phyloP scores from a whole-genome alignment of 2,888 invertebrate species.

The Apeira syringaria region DNA sequence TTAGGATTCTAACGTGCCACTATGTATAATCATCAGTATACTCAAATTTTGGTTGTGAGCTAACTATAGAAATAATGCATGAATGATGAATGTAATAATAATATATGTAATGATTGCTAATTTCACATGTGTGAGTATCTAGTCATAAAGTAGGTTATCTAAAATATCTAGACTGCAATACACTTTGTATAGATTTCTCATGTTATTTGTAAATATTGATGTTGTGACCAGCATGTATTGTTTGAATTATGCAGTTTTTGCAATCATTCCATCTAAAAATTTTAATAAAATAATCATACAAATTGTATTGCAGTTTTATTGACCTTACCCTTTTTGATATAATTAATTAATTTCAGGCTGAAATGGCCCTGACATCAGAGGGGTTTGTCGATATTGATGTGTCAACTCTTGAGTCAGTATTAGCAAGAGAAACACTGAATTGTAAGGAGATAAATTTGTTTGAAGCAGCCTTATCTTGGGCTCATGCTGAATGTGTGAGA shows the following conservation, averaged over 20 bases:
- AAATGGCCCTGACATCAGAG: constrained; percentile 97
- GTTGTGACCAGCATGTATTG: constrained; percentile 61
- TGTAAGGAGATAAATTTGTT: constrained; percentile 96
- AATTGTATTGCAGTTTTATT: constrained; percentile 84
- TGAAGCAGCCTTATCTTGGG: constrained; percentile 97
- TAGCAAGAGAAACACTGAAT: constrained; percentile 96
- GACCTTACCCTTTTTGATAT: constrained; percentile 44
- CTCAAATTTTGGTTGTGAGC: constrained; percentile 73
- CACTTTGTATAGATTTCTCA: constrained; percentile 59
- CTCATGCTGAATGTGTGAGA: constrained; percentile 93
- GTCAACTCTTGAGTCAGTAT: constrained; percentile 95
- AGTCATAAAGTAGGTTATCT: constrained; percentile 47
- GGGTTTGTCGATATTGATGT: constrained; percentile 98
- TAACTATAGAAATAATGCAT: constrained; percentile 47
- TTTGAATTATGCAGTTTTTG: constrained; percentile 53
- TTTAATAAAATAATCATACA: constrained; percentile 69
- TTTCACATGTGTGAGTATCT: constrained; percentile 34
- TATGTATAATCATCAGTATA: constrained; percentile 41
- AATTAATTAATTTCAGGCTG: constrained; percentile 86
- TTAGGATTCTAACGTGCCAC: constrained; percentile 41
- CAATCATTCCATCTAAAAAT: constrained; percentile 51
- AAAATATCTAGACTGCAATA: constrained; percentile 72
- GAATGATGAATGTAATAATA: constrained; percentile 32
- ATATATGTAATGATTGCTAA: constrained; percentile 25
- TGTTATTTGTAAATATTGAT: constrained; percentile 40